Conservation (phyloP, 2,797 vertebrate species). For the Phataginus tetradactyla region DNA sequence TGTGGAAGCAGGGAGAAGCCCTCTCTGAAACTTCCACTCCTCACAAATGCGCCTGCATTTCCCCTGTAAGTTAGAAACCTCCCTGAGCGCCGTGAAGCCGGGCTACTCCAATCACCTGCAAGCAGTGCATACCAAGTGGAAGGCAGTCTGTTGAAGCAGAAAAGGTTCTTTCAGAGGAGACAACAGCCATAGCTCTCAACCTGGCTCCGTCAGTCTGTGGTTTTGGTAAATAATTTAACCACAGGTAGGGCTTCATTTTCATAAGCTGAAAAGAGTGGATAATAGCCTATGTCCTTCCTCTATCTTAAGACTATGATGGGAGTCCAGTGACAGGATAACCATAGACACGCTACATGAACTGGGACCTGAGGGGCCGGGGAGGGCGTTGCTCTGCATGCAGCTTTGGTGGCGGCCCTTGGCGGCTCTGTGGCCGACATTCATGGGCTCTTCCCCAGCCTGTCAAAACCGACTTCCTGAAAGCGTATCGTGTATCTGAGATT, state of each 20-base stretch:
- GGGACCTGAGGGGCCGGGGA: neutral
- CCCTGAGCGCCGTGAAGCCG: accelerated
- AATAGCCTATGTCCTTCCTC: neutral
- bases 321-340: neutral
- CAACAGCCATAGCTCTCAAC: accelerated
- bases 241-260: neutral
- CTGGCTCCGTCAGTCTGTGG: accelerated
- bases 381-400: accelerated
- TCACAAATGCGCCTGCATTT: accelerated
- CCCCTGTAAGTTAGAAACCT: neutral
- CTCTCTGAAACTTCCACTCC: neutral
- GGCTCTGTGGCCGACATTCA: accelerated
- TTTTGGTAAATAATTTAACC: neutral
- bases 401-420: accelerated
- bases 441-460: neutral
- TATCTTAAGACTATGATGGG: no score
- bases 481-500: accelerated
- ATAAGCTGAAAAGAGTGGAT: neutral
- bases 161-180: neutral
- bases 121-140: neutral
- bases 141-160: accelerated
- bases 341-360: accelerated
- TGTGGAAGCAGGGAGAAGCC: no score
- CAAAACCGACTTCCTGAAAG: accelerated
- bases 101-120: accelerated